Evolutionary conservation across 2,113 vertebrate species (phyloP), one percentile per base, ranked within the genome.

Genomic region (Ptyas mucosa): DNA sequence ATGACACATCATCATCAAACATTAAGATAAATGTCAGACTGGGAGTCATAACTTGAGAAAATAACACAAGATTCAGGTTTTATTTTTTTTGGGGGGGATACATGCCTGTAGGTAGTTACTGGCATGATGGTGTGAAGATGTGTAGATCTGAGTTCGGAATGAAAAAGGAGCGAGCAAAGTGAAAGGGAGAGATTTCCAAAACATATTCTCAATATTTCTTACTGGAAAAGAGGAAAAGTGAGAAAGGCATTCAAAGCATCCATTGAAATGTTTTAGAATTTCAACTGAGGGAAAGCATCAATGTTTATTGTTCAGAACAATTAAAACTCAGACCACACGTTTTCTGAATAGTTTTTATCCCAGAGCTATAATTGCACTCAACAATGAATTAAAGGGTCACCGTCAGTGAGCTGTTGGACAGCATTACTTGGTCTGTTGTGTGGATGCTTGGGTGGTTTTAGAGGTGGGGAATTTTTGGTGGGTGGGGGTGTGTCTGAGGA

Each of bases 281-380:
- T 14, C 75, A n/a, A 3, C 14, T 5, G 55, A 94, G 94, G 9
- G 69, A 93, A 94, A 93, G 69, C 11, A 94, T 93, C 87, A 7
- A 39, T 87, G 43, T 24, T 61, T 86, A 93, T 53, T 46, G 24
- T 53, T 94, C 87, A 54, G 90, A 96, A 46, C 0, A 46, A 46
- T 46, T 46, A 46, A 46, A 46, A 46, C 43, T 46, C 4, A 1
- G 43, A 0, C 43, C 0, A 46, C 43, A 46, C 43, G 0, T 46
- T 46, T 46, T 46, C 43, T 46, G 43, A 46, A 46, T 46, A 46
- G 43, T 46, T 46, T 46, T 46, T 46, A 46, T 46, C 43, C 43
- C 43, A 46, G 43, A 46, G 43, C 43, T 46, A 46, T 46, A 46
- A 46, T 46, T 46, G 43, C 43, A 46, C 43, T 46, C 43, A 46